These are phyloP conservation scores for Cydia fagiglandana DNA, from an alignment of 1,140 invertebrate genomes.

Conservation along the genomic window DNA sequence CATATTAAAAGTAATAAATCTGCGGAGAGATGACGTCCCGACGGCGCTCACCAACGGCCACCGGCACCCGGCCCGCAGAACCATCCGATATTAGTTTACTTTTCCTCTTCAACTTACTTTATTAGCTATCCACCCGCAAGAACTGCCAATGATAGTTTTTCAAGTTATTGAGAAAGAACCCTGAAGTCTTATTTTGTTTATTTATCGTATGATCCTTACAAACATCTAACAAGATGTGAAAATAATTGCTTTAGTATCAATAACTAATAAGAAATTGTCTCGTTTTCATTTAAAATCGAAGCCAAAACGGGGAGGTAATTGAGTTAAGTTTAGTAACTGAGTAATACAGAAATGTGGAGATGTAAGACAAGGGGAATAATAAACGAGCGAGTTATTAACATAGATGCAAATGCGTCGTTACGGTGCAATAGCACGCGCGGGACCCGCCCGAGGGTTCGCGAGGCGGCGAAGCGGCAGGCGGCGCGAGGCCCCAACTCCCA, in stretches of 20 bases:
- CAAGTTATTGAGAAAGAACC: slow-evolving; percentile 64
- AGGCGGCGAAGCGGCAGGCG: slow-evolving; percentile 24
- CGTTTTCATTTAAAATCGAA: background rate
- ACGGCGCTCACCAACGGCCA: slow-evolving; percentile 48
- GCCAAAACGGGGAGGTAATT: background rate
- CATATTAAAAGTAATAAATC: slow-evolving; percentile 77
- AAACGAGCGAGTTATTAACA: slow-evolving; percentile 48
- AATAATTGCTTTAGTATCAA: background rate
- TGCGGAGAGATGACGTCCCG: slow-evolving; percentile 62
- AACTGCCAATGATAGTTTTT: slow-evolving; percentile 69
- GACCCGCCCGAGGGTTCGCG: slow-evolving; percentile 33
- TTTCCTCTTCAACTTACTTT: slow-evolving; percentile 77
- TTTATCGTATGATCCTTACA: slow-evolving; percentile 26
- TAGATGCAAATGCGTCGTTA: slow-evolving; percentile 53
- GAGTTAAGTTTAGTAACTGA: slow-evolving; percentile 26
- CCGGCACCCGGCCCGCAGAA: slow-evolving; percentile 53
- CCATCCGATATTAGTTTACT: slow-evolving; percentile 78
- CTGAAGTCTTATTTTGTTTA: slow-evolving; percentile 13
- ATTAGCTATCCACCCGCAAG: slow-evolving; percentile 73
- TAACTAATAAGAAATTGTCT: background rate
- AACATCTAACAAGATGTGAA: slow-evolving; percentile 19
- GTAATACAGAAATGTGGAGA: slow-evolving; percentile 17
- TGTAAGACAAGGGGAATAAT: slow-evolving; percentile 47
- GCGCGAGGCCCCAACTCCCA: slow-evolving; percentile 22
- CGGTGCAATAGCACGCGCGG: slow-evolving; percentile 48